A percentile compares a stretch with the other conserved stretches of the same genome.
Conservation (phyloP, 2,797 vertebrate species). For the Cossypha niveicapilla region DNA sequence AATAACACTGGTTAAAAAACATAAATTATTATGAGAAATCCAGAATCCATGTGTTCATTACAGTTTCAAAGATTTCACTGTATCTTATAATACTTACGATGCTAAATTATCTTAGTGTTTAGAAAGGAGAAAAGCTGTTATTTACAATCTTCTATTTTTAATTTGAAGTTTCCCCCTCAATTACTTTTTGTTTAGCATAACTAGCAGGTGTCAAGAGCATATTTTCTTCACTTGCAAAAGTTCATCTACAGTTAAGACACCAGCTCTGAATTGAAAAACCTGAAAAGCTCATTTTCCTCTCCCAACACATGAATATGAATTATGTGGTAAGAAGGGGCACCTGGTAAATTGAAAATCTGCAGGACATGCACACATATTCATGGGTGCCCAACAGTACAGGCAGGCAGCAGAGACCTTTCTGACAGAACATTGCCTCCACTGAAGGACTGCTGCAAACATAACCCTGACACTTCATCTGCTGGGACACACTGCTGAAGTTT, state of each 20-base stretch:
- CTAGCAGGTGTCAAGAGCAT: not conserved
- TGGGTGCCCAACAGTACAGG: fast-evolving
- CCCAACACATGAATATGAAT: not conserved
- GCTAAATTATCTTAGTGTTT: not conserved
- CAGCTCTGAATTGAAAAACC: not conserved
- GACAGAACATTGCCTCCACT: not conserved
- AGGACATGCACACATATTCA: not conserved
- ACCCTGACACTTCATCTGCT: not conserved
- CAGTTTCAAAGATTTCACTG: not conserved
- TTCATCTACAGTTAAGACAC: not conserved
- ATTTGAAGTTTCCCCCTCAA: not conserved
- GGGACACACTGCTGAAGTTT: not conserved
- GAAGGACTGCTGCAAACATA: not conserved
- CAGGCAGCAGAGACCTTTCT: not conserved
- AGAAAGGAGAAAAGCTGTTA: not conserved
- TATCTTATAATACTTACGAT: not conserved
- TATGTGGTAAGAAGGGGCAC: fast-evolving
- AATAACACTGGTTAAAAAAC: not conserved
- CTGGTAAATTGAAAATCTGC: not conserved
- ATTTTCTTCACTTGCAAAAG: not conserved
- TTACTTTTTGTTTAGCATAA: not conserved
- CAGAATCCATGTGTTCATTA: not conserved
- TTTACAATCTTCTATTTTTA: not conserved
- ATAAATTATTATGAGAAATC: not conserved
- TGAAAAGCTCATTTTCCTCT: not conserved